These are phyloP conservation scores for Lepeophtheirus nordmannii DNA, from an alignment of 2,888 invertebrate genomes.

Conservation along the genomic window DNA sequence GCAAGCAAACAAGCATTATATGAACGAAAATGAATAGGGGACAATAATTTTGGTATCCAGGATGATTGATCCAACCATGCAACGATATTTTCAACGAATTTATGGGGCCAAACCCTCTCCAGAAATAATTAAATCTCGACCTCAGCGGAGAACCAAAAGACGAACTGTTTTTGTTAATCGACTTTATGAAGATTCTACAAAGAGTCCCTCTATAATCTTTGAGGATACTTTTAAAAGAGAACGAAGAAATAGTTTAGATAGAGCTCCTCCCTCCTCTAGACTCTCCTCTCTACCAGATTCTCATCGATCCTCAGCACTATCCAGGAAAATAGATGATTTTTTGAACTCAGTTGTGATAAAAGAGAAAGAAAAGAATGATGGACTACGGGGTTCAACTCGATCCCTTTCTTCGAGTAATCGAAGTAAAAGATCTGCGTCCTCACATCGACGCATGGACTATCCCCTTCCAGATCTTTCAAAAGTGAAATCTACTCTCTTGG, in stretches of 20 bases:
- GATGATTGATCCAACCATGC: background rate
- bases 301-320: background rate
- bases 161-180: background rate
- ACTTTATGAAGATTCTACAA: background rate
- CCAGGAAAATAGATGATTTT: background rate
- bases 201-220: background rate
- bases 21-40: no score
- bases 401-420: background rate
- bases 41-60: background rate
- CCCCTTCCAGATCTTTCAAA: conserved; percentile 6
- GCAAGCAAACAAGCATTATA: no score
- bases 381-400: background rate
- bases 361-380: background rate
- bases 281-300: background rate
- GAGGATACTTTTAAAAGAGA: background rate
- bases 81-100: background rate
- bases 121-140: background rate
- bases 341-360: background rate
- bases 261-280: background rate
- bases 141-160: background rate
- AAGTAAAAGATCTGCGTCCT: background rate
- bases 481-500: background rate
- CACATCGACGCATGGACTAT: conserved; percentile 1
- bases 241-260: background rate
- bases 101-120: background rate